Conservation (phyloP, 2,113 vertebrate genomes). For the Odontophorus gujanensis region DNA sequence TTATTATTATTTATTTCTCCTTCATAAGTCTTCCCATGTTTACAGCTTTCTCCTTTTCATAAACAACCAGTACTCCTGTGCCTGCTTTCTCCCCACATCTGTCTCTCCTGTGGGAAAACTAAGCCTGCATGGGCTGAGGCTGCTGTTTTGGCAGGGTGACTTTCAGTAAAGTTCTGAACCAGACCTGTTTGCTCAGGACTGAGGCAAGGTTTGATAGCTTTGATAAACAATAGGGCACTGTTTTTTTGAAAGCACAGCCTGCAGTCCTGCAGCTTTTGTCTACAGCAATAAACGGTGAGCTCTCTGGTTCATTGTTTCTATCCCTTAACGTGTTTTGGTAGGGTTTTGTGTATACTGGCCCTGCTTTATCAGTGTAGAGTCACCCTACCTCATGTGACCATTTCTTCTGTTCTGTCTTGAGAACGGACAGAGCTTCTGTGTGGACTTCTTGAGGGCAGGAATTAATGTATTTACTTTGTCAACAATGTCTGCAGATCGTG, state of each 20-base stretch:
- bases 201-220: not conserved
- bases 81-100: not conserved
- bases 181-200: fast-evolving
- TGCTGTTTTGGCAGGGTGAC: not conserved
- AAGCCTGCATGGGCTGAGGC: fast-evolving
- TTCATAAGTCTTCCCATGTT: not conserved
- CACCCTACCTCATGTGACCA: fast-evolving
- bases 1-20: not conserved
- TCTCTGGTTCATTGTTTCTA: not conserved
- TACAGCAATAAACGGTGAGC: not conserved
- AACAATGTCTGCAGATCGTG: not conserved
- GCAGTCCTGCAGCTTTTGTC: not conserved
- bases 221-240: not conserved
- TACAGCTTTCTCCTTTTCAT: not conserved
- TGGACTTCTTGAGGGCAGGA: not conserved
- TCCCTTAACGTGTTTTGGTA: not conserved
- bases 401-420: not conserved
- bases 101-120: not conserved
- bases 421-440: not conserved
- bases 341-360: not conserved
- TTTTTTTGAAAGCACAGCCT: not conserved
- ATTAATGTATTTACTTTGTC: fast-evolving
- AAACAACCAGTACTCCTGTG: not conserved
- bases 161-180: not conserved
- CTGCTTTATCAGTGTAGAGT: not conserved